Conservation (phyloP, 2,113 vertebrate species). For the Cervus canadensis region DNA sequence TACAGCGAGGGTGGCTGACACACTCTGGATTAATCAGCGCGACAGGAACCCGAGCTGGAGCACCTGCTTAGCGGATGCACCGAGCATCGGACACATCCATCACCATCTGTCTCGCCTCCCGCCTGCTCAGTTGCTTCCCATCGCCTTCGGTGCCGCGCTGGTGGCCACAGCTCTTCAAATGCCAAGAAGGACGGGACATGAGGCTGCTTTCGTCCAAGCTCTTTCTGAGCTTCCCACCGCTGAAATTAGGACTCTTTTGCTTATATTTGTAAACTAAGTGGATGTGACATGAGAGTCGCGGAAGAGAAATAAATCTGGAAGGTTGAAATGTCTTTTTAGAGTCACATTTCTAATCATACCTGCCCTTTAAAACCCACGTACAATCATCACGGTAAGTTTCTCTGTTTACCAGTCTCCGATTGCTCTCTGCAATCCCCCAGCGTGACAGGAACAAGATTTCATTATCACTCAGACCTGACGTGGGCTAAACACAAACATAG, state of each 20-base stretch:
- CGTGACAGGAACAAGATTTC: not conserved
- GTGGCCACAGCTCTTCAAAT: not conserved
- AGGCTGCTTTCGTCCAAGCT: not conserved
- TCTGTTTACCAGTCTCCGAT: not conserved
- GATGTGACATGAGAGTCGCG: not conserved
- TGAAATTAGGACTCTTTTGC: not conserved
- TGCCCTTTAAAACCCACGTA: constrained; percentile 21
- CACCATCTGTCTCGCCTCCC: not conserved
- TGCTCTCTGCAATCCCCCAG: not conserved
- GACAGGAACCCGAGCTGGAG: fast-evolving
- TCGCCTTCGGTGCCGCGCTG: not conserved
- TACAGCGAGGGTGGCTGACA: not conserved
- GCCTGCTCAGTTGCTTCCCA: fast-evolving
- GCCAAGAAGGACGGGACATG: not conserved
- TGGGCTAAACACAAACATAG: not conserved
- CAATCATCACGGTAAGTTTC: not conserved
- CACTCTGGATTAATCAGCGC: not conserved
- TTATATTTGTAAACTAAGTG: constrained; percentile 50
- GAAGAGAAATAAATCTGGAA: not conserved
- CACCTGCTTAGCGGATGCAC: not conserved
- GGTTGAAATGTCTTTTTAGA: constrained; percentile 26
- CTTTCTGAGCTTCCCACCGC: not conserved
- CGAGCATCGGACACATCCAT: not conserved
- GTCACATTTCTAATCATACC: constrained; percentile 25
- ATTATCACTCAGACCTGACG: not conserved